A percentile compares a stretch with the other conserved stretches of the same genome.
Evolutionary conservation across 53 echinoderm and acorn worm genomes (phyloP).

Genomic region (Holothuria scabra): DNA sequence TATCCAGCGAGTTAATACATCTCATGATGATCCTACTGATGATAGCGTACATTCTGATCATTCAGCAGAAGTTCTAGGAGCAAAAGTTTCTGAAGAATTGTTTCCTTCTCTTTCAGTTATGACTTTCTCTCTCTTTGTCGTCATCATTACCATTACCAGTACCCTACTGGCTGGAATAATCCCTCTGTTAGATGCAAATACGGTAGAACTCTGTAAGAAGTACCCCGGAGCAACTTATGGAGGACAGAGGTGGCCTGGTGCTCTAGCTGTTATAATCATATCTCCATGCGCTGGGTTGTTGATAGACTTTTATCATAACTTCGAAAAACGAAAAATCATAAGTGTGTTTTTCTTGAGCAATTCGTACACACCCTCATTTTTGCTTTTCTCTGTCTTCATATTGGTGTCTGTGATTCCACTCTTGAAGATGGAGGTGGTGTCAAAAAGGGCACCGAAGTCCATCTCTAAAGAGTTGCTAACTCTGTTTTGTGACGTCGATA

Average conservation of each 20-base stretch:
- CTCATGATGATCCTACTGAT: too few species aligned
- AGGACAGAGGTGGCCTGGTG: conserved; percentile 31
- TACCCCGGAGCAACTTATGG: conserved; percentile 34
- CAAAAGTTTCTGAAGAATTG: background rate
- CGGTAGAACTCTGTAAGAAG: conserved; percentile 1
- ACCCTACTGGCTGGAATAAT: conserved; percentile 11
- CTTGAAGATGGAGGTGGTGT: conserved; percentile 2
- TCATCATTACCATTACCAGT: background rate
- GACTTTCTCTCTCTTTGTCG: background rate
- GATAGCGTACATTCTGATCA: background rate
- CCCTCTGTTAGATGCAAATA: conserved; percentile 17
- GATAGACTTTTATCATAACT: conserved; percentile 15
- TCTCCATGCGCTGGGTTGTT: conserved; percentile 10
- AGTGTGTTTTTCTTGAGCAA: background rate
- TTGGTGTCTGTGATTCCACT: conserved; percentile 8
- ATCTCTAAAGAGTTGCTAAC: background rate
- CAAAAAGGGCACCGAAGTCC: conserved; percentile 2
- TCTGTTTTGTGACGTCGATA: background rate
- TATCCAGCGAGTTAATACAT: too few species aligned
- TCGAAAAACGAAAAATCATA: background rate
- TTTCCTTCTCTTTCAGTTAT: conserved; percentile 1
- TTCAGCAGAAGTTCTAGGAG: background rate
- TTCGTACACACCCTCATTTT: background rate
- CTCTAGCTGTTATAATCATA: conserved; percentile 19
- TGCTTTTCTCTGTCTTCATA: background rate